Percentiles rank a stretch among this genome's conserved stretches.
These are phyloP conservation scores for Lucilia cuprina DNA, from an alignment of 1,140 invertebrate species.

Conservation along the genomic window DNA sequence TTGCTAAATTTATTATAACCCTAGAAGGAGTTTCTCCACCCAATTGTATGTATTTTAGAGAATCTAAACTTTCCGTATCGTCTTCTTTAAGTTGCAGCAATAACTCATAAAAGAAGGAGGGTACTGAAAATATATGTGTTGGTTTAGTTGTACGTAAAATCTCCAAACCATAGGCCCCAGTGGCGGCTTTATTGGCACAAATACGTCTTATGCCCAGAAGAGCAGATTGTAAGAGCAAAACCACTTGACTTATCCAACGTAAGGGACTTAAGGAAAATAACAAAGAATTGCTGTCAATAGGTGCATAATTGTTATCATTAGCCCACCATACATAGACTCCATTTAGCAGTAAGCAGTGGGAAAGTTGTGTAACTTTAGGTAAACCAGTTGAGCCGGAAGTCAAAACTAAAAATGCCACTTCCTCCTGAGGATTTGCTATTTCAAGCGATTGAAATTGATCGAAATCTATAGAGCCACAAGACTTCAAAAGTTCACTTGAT, in stretches of 20 bases:
- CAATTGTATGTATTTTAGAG: conserved; percentile 6
- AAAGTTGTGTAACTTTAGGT: conserved; percentile 7
- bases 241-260: conserved; percentile 17
- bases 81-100: background rate
- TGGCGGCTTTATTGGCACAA: background rate
- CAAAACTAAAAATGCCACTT: background rate
- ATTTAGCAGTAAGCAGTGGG: background rate
- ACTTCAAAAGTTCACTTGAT: background rate
- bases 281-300: background rate
- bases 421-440: background rate
- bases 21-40: background rate
- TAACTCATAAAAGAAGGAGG: background rate
- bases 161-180: background rate
- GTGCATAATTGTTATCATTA: background rate
- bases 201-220: conserved; percentile 26
- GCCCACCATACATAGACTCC: conserved; percentile 11
- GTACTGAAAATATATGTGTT: background rate
- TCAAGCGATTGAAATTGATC: background rate
- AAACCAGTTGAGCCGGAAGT: background rate
- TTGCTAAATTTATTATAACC: background rate
- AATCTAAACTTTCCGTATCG: background rate
- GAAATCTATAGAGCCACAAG: background rate
- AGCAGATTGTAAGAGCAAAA: background rate
- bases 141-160: background rate
- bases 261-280: conserved; percentile 8